Base-by-base conservation (phyloP, 2,888 invertebrate species). In the Dryocosmus kuriphilus region DNA sequence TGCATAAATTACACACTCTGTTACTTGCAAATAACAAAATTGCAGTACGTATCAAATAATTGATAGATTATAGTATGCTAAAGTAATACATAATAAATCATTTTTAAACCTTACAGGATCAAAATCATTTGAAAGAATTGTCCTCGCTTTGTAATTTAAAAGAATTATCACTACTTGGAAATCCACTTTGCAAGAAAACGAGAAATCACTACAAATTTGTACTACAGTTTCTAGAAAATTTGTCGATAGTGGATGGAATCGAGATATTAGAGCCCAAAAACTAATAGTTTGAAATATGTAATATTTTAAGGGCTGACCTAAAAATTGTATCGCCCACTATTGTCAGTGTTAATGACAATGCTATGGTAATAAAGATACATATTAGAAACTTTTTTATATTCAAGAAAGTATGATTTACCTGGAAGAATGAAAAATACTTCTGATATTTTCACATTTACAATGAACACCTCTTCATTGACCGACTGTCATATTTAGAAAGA, bases 1-100 rank as follows among this genome's bases (percentile, higher is more conserved):
- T 87, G 14, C 22, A 62, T 8, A 80, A 80, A 55, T 73, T 86
- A n/a, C 77, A 83, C 60, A 85, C 79, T 62, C 74, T 86, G 41
- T 85, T 85, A 67, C 16, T 83, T n/a, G 86, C 86, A 30, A 78
- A 85, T 41, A 86, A 86, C 73, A 82, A 77, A 80, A 81, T 86
- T 63, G 30, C 30, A 62, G 86, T 86, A 80, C 83, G 81, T 77
- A 16, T 32, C 7, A 62, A n/a, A 27, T 62, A n/a, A 7, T 62
- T 62, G 0, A n/a, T 22, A 62, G 27, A n/a, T 62, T n/a, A 24
- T 27, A 35, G 35, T 35, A 35, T 30, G 6, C 16, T 16, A 38
- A 67, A 30, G 14, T n/a, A 35, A 67, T 67, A 24, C n/a, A 62
- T 16, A n/a, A 24, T 11, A 11, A 0, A 24, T 27, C 7, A 19